A percentile compares a stretch with the other conserved stretches of the same genome.
These are phyloP conservation scores for Amphiprion ocellaris DNA, from an alignment of 2,113 vertebrate species.

Conservation along the genomic window DNA sequence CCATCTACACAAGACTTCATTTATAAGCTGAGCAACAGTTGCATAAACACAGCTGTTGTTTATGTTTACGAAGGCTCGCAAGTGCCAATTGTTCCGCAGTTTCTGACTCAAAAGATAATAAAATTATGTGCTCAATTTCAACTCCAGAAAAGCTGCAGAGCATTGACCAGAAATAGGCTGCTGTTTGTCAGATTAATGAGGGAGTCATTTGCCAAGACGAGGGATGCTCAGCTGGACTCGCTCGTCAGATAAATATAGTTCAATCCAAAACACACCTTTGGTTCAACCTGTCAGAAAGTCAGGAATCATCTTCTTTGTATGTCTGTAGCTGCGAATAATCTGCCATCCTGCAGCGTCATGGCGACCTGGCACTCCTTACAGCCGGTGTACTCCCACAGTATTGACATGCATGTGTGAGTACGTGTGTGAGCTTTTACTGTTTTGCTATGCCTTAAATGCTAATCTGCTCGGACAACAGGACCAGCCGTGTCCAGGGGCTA, in stretches of 20 bases:
- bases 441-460: slow-evolving; percentile 65
- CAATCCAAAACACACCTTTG: slow-evolving; percentile 40
- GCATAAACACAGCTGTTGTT: slow-evolving; percentile 64
- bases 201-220: slow-evolving; percentile 34
- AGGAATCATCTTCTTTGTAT: slow-evolving; percentile 3
- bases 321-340: not conserved
- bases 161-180: slow-evolving; percentile 56
- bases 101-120: slow-evolving; percentile 45
- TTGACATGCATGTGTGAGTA: not conserved
- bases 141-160: slow-evolving; percentile 24
- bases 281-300: slow-evolving; percentile 44
- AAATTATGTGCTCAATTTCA: slow-evolving; percentile 47
- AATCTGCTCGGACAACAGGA: slow-evolving; percentile 81
- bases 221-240: slow-evolving; percentile 52
- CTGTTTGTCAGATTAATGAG: slow-evolving; percentile 67
- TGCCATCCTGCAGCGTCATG: not conserved
- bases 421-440: slow-evolving; percentile 32
- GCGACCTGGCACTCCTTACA: not conserved
- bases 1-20: slow-evolving; percentile 20
- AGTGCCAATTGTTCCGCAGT: slow-evolving; percentile 47
- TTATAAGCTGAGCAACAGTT: slow-evolving; percentile 34
- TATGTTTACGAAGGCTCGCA: slow-evolving; percentile 48
- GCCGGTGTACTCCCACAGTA: not conserved
- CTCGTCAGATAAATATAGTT: slow-evolving; percentile 56
- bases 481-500: slow-evolving; percentile 69